A percentile compares a stretch with the other conserved stretches of the same genome.
Conservation (phyloP, 2,113 vertebrate genomes). For the Pelodiscus sinensis region DNA sequence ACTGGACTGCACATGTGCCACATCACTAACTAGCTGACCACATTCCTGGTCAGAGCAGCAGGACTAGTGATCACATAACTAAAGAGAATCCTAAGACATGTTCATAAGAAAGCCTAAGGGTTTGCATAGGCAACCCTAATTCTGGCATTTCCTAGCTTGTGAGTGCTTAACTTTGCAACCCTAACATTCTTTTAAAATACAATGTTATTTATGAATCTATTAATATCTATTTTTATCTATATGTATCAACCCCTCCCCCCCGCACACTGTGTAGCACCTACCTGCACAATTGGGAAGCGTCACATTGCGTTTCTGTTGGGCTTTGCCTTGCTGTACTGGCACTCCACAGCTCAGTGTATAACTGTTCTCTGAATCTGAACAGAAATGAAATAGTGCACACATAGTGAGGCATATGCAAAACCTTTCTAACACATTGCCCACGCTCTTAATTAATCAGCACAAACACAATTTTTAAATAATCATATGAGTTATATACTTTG, state of each 20-base stretch:
- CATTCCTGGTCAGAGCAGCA: too few species aligned
- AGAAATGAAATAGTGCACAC: background rate
- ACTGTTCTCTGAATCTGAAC: constrained; percentile 90
- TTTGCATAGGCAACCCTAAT: background rate
- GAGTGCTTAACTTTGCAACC: rapidly evolving
- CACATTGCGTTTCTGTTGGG: constrained; percentile 78
- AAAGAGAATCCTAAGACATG: too few species aligned
- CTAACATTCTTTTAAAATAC: background rate
- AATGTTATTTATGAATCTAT: background rate
- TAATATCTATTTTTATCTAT: background rate
- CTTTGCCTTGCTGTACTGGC: constrained; percentile 84
- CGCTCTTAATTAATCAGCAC: rapidly evolving
- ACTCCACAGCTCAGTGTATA: constrained; percentile 92
- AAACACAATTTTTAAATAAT: rapidly evolving
- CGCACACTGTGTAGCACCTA: constrained; percentile 27
- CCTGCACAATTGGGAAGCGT: constrained; percentile 86
- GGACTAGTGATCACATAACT: too few species aligned
- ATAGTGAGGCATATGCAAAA: background rate
- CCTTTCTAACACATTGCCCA: background rate
- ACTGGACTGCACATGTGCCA: rapidly evolving
- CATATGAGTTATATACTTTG: rapidly evolving
- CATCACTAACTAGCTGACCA: background rate
- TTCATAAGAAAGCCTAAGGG: background rate
- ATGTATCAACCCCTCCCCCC: too few species aligned
- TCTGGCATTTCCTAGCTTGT: rapidly evolving